These are phyloP conservation scores for Zapornia atra DNA, from an alignment of 2,113 vertebrate species.

Conservation along the genomic window DNA sequence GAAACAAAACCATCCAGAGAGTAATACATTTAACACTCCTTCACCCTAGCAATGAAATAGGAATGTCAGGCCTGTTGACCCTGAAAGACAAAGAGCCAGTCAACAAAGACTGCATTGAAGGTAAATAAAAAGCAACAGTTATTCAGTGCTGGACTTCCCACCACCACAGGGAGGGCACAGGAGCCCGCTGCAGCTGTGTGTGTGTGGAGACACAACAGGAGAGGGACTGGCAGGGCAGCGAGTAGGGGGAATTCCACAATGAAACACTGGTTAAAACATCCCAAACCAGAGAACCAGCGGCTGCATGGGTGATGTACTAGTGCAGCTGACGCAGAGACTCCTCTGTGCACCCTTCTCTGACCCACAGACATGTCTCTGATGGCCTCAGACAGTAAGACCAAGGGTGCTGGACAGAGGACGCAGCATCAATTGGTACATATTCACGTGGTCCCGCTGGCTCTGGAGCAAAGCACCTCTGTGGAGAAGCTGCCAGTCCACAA, in stretches of 20 bases:
- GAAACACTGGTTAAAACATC: background rate
- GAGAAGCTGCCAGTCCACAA: background rate
- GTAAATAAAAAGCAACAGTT: background rate
- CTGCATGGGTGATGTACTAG: fast-evolving
- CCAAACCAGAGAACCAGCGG: background rate
- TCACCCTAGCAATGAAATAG: background rate
- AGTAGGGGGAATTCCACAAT: background rate
- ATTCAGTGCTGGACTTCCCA: background rate
- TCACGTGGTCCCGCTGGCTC: background rate
- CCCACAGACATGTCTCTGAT: background rate
- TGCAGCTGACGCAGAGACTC: background rate
- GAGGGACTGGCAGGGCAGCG: background rate
- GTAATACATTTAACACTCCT: background rate
- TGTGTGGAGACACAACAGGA: background rate
- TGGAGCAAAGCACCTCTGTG: background rate
- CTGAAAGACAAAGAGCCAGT: background rate
- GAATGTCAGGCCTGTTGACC: background rate
- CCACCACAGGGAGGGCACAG: background rate
- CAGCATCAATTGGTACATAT: background rate
- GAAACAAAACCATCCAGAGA: background rate
- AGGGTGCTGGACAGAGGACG: background rate
- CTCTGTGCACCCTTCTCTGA: fast-evolving
- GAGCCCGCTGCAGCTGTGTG: background rate
- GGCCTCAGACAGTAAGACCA: background rate
- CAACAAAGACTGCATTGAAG: background rate